phyloP scores from a whole-genome alignment of 2,888 invertebrate species.

The Leptopterna dolabrata region DNA sequence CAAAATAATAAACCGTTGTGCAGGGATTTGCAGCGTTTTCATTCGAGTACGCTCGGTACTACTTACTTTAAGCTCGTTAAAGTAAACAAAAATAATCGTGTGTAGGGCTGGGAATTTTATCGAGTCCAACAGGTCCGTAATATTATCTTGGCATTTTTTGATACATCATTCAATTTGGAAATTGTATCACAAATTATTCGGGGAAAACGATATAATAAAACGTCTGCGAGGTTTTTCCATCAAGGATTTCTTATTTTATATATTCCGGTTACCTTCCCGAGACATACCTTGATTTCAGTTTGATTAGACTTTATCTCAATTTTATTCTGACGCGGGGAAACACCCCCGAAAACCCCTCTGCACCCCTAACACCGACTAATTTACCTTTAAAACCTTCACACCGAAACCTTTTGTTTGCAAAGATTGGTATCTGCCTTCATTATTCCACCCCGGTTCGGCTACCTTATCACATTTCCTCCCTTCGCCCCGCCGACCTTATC shows the following conservation, averaged over 20 bases:
- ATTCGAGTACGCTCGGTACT: no score
- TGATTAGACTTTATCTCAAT: not conserved
- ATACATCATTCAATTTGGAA: not conserved
- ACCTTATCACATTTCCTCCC: conserved; percentile 37
- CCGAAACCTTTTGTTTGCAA: not conserved
- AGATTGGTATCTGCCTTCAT: conserved; percentile 27
- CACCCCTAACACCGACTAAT: not conserved
- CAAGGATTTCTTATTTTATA: not conserved
- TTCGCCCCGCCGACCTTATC: not conserved
- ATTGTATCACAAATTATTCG: not conserved
- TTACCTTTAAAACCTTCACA: conserved; percentile 1
- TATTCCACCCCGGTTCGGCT: conserved; percentile 32
- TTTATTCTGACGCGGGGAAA: not conserved
- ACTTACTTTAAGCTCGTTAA: no score
- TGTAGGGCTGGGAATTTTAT: no score
- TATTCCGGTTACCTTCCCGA: not conserved
- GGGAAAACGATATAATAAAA: not conserved
- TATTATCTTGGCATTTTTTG: no score
- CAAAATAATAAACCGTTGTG: no score
- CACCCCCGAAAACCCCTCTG: not conserved
- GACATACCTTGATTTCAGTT: not conserved
- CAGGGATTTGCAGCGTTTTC: no score
- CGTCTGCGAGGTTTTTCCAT: not conserved
- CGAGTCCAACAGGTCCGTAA: no score
- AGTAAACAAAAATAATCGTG: no score